Base-by-base conservation (phyloP, 2,888 invertebrate species). In the Acanthosepion lycidas region DNA sequence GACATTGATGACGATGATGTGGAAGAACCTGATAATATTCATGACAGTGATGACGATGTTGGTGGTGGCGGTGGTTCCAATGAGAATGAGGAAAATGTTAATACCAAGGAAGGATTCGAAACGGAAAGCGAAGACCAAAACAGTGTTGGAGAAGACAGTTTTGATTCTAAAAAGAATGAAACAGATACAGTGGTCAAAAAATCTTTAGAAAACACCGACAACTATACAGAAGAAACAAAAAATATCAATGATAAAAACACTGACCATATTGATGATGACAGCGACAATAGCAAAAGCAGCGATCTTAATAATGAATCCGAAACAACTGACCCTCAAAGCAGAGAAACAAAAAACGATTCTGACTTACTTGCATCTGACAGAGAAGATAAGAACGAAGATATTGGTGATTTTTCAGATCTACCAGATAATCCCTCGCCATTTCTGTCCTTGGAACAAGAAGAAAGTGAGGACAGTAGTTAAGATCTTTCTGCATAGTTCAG, bases 11-110 rank as follows among this genome's bases (percentile, higher is more conserved):
- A 94, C 23, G 94, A 94, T 26, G 94, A 91, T 5, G 91, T 33
- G 91, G 55, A 53, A 53, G 94, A 94, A 33, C n/a, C 6, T 51
- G 59, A 51, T 33, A 94, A 59, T 55, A 12, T 53, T 28, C 91
- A 59, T 48, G 92, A 91, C 18, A 92, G 51, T 33, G 94, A 94
- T 15, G 94, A 94, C 1, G 92, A 94, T 59, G 53, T 78, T 42
- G 55, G n/a, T 92, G 92, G 28, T 55, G 55, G n/a, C 59, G 92
- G 28, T 48, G 64, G 42, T 28, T 51, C 55, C 28, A 42, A 92
- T 48, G 91, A 92, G 49, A 91, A 59, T 6, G 49, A 92, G 48
- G 94, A 59, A 26, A n/a, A 94, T 33, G 53, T n/a, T 78, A n/a
- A 78, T n/a, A 18, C 18, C 78, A 78, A 78, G n/a, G 12, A n/a